A percentile compares a stretch with the other conserved stretches of the same genome.
phyloP scores from a whole-genome alignment of 2,888 invertebrate genomes.

The Drosophila ezoana region DNA sequence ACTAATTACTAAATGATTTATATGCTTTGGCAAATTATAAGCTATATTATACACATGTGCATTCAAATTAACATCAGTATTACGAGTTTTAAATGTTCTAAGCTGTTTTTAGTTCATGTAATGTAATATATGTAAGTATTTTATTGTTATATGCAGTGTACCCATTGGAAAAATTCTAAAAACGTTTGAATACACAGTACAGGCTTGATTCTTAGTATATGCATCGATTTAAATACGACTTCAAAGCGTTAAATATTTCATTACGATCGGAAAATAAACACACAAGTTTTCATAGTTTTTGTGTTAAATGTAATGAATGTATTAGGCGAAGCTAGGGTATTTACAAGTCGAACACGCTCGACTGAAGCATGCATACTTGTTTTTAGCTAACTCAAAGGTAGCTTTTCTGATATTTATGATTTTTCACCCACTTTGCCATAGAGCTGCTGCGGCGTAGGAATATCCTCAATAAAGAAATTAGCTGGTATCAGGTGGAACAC shows the following conservation, averaged over 20 bases:
- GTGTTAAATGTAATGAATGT: too few relatives aligned
- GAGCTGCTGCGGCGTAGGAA: conserved; percentile 81
- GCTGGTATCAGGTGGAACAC: conserved; percentile 89
- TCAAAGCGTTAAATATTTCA: too few relatives aligned
- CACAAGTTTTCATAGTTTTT: too few relatives aligned
- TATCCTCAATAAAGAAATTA: conserved; percentile 88
- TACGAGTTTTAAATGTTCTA: neutral
- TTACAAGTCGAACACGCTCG: too few relatives aligned
- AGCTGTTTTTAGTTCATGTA: neutral
- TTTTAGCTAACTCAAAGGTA: too few relatives aligned
- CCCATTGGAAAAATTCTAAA: neutral
- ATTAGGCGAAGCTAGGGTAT: too few relatives aligned
- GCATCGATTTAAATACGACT: too few relatives aligned
- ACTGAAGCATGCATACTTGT: too few relatives aligned
- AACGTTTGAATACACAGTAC: too few relatives aligned
- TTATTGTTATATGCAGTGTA: neutral
- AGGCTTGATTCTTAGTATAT: too few relatives aligned
- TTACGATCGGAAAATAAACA: too few relatives aligned
- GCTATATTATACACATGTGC: neutral
- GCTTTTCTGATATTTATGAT: neutral
- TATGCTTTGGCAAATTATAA: neutral
- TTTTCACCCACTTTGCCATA: conserved; percentile 43
- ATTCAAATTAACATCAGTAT: neutral
- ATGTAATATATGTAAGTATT: too few relatives aligned
- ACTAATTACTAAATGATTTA: neutral